These are phyloP conservation scores for Anguilla megastoma DNA, from an alignment of 2,797 vertebrate genomes.

Conservation along the genomic window DNA sequence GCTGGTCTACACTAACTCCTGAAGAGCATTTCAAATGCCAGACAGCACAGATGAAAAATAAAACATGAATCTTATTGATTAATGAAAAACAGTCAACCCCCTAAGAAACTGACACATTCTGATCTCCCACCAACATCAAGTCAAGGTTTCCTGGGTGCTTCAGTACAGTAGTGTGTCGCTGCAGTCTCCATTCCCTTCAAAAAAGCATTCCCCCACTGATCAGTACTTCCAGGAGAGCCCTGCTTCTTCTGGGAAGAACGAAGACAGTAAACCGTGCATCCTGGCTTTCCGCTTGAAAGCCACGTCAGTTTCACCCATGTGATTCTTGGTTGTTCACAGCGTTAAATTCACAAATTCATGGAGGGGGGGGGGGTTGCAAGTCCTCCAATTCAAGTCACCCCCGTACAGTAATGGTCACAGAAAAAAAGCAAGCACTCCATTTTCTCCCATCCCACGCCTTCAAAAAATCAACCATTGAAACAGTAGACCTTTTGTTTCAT, in stretches of 20 bases:
- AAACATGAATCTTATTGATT: background rate
- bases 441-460: background rate
- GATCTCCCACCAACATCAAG: slow-evolving; percentile 9
- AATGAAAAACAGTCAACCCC: background rate
- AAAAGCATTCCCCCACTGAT: background rate
- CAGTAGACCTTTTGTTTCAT: background rate
- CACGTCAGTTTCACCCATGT: background rate
- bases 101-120: background rate
- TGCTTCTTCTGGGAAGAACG: background rate
- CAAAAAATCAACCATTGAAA: background rate
- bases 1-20: background rate
- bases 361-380: background rate
- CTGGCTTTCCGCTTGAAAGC: background rate
- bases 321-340: background rate
- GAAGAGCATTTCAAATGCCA: background rate
- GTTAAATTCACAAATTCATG: background rate
- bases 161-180: background rate
- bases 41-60: background rate
- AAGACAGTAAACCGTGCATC: background rate
- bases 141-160: background rate
- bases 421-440: background rate
- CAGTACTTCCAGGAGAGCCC: background rate
- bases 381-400: background rate
- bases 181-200: background rate
- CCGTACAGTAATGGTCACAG: background rate